phyloP scores from a whole-genome alignment of 2,113 vertebrate genomes.

The Hippocampus zosterae region DNA sequence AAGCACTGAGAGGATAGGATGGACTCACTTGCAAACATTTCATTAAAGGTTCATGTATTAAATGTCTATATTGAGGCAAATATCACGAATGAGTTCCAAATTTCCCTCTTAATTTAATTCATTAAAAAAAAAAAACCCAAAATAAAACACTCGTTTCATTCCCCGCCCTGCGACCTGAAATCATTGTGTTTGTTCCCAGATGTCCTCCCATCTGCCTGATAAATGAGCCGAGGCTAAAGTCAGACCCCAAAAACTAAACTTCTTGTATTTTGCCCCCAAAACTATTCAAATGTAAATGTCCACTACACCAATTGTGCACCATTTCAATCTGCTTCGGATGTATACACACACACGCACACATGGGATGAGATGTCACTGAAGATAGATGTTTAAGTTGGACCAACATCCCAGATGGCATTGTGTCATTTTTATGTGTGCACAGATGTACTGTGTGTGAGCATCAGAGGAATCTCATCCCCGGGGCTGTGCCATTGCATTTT shows the following conservation, averaged over 20 bases:
- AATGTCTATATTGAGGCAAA: neutral
- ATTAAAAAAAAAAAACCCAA: neutral
- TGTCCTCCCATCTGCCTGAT: conserved; percentile 34
- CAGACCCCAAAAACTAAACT: conserved; percentile 28
- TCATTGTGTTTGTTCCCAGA: conserved; percentile 37
- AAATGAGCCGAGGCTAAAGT: conserved; percentile 56
- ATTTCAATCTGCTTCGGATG: conserved; percentile 25
- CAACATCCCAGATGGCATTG: conserved; percentile 49
- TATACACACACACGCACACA: conserved; percentile 20
- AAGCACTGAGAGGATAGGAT: neutral
- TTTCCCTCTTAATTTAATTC: neutral
- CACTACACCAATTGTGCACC: conserved; percentile 4
- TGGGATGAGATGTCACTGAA: conserved; percentile 57
- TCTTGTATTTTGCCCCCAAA: conserved; percentile 37
- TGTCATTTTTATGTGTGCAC: conserved; percentile 30
- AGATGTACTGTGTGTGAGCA: conserved; percentile 18
- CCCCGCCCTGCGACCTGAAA: conserved; percentile 27
- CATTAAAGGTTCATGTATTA: neutral
- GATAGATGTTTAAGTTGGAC: conserved; percentile 63
- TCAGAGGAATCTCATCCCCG: conserved; percentile 22
- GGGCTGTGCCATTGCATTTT: conserved; percentile 52
- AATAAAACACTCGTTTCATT: neutral
- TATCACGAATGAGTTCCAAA: neutral
- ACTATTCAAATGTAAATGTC: conserved; percentile 8
- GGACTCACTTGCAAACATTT: neutral